Evolutionary conservation across 2,888 invertebrate genomes (phyloP), one percentile per base, ranked within the genome.

Genomic region (Cabera pusaria): DNA sequence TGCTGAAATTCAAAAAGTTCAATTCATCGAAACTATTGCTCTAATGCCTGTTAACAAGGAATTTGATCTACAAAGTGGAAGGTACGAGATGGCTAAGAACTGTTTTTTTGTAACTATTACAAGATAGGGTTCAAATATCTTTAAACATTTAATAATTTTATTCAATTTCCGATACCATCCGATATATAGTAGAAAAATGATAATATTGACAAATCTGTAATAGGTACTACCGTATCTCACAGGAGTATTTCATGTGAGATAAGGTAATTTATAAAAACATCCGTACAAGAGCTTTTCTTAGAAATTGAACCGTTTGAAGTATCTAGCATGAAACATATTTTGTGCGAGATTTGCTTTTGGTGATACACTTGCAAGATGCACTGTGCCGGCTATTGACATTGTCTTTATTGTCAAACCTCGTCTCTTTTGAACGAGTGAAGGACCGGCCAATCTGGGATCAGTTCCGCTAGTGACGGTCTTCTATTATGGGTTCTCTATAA

Each of bases 401-500:
- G 62, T 64, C 64, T 62, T 72, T 72, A 70, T 68, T 75, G 72
- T 91, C 94, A 93, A 94, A 96, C 96, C 96, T 96, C 95, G 92
- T 93, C 92, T 91, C 90, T 93, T 90, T 91, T 91, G 92, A 93
- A 93, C 91, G 93, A 93, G 88, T 95, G 94, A 80, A 96, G 93
- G 81, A 93, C 94, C 76, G 97, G 97, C 97, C 97, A 98, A 91
- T 97, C 97, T 77, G 97, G 97, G 87, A 98, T 97, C 91, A 97
- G 92, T 91, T 98, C 97, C 73, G 96, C 96, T 90, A 97, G 92
- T 75, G 96, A 97, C 79, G 93, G 94, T 91, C 96, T 93, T 92
- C 96, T 93, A 78, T 75, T 86, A 71, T 85, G 80, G 69, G 76
- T 71, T 86, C 78, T 86, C 88, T 88, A 88, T 70, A 88, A 88